Conservation (phyloP, 2,113 vertebrate species). For the Genyomyrus donnyi region DNA sequence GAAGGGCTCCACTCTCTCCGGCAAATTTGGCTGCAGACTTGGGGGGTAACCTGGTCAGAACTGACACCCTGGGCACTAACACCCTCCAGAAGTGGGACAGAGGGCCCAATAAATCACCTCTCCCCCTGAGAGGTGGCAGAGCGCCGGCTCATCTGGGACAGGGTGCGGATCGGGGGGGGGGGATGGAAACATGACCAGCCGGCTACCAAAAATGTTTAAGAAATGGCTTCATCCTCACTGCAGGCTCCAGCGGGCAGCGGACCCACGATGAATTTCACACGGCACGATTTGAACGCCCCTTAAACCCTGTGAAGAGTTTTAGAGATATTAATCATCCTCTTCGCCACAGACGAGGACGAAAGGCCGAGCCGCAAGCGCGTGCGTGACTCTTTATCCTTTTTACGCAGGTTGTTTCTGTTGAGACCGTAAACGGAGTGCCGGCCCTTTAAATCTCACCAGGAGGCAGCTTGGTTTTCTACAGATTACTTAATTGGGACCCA, state of each 20-base stretch:
- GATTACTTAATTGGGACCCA: not conserved
- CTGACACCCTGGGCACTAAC: slow-evolving; percentile 62
- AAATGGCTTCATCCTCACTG: not conserved
- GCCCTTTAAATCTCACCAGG: not conserved
- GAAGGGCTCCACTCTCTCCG: slow-evolving; percentile 37
- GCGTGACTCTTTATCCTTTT: not conserved
- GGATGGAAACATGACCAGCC: slow-evolving; percentile 4
- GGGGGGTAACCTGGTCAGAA: slow-evolving; percentile 60
- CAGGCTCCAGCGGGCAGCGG: not conserved
- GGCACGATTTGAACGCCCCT: not conserved
- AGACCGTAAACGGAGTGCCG: not conserved
- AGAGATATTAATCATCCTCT: not conserved
- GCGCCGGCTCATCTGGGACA: slow-evolving; percentile 43
- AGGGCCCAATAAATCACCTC: slow-evolving; percentile 59
- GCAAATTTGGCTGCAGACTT: slow-evolving; percentile 46
- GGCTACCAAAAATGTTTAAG: slow-evolving; percentile 26
- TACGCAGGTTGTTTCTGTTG: not conserved
- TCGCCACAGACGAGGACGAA: not conserved
- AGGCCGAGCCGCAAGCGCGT: not conserved
- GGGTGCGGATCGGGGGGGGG: slow-evolving; percentile 53
- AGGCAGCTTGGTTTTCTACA: not conserved
- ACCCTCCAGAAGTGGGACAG: slow-evolving; percentile 26
- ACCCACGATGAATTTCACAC: not conserved
- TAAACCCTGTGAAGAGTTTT: not conserved
- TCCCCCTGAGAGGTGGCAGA: slow-evolving; percentile 54